Evolutionary conservation across 2,797 vertebrate genomes (phyloP).

Genomic region (Scleropages formosus): DNA sequence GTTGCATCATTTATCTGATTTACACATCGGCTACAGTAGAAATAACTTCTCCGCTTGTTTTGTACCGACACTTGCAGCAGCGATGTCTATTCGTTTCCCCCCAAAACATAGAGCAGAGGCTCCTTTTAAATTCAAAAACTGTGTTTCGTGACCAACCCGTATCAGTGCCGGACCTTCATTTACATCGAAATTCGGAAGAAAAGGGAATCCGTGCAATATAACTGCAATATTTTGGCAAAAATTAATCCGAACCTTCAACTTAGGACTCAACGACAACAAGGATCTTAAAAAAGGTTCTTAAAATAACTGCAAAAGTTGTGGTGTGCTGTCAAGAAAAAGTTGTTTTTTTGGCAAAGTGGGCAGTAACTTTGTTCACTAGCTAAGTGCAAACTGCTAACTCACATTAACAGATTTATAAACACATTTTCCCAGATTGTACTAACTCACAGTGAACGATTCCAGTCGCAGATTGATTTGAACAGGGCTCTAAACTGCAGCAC

Average conservation of each 20-base stretch:
- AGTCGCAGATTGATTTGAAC: neutral
- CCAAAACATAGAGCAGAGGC: neutral
- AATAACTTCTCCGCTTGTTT: neutral
- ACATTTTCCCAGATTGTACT: neutral
- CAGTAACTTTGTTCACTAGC: too few relatives aligned
- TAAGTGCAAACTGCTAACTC: too few relatives aligned
- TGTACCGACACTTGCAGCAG: neutral
- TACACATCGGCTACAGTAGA: too few relatives aligned
- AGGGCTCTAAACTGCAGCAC: neutral
- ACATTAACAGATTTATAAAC: too few relatives aligned
- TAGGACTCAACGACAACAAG: neutral
- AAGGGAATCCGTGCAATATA: neutral
- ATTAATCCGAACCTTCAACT: slow-evolving; percentile 7
- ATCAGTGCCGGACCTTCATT: neutral
- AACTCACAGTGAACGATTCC: slow-evolving; percentile 20
- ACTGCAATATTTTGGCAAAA: neutral
- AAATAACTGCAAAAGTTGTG: neutral
- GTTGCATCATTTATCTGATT: too few relatives aligned
- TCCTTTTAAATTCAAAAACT: neutral
- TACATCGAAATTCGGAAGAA: neutral
- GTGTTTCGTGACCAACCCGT: neutral
- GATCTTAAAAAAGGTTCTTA: too few relatives aligned
- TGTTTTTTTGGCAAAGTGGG: neutral
- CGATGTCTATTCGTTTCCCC: neutral
- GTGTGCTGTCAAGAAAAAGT: neutral